These are phyloP conservation scores for Dexiosoma caninum DNA, from an alignment of 2,888 invertebrate species.

Conservation along the genomic window DNA sequence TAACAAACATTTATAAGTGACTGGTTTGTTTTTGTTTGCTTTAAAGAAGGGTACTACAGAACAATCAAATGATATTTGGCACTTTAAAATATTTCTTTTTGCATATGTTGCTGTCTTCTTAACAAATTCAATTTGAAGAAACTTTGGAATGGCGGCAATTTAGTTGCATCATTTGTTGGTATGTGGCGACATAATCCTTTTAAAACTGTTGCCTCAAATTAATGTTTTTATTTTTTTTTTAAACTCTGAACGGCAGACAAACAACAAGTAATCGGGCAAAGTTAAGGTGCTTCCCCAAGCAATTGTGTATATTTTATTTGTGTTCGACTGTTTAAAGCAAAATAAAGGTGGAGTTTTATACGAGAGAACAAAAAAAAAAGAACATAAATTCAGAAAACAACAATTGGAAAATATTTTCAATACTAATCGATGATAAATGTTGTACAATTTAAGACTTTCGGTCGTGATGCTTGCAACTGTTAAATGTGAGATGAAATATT, in stretches of 20 bases:
- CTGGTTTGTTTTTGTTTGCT: background rate
- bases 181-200: slow-evolving; percentile 57
- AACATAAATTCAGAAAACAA: too few species aligned
- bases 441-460: background rate
- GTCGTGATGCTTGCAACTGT: background rate
- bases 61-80: slow-evolving; percentile 32
- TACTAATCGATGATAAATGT: slow-evolving; percentile 20
- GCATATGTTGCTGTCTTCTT: background rate
- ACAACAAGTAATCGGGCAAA: background rate
- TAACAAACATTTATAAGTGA: slow-evolving; percentile 10
- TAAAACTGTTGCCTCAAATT: slow-evolving; percentile 25
- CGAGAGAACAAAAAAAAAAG: slow-evolving; percentile 16
- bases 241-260: slow-evolving; percentile 1
- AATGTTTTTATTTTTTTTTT: slow-evolving; percentile 9
- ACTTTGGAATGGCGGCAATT: slow-evolving; percentile 24
- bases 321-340: background rate
- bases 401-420: slow-evolving; percentile 24
- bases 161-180: slow-evolving; percentile 24
- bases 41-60: background rate
- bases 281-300: background rate
- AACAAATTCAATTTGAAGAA: slow-evolving; percentile 27
- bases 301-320: background rate
- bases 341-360: slow-evolving; percentile 44
- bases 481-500: background rate
- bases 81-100: slow-evolving; percentile 18